phyloP scores from a whole-genome alignment of 1,140 invertebrate genomes.

The Caligus rogercresseyi region DNA sequence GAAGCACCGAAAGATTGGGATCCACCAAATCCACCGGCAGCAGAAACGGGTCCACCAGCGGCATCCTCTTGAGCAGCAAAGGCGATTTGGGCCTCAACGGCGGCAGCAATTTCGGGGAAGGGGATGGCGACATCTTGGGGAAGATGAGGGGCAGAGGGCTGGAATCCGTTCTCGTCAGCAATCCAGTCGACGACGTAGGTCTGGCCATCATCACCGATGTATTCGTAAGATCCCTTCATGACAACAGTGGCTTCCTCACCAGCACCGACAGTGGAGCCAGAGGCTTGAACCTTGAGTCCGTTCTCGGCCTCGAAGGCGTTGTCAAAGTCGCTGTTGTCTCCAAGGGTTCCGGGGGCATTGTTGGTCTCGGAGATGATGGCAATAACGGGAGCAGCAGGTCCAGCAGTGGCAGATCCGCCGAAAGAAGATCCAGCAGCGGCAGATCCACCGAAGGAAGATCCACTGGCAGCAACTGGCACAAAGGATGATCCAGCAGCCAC shows the following conservation, averaged over 20 bases:
- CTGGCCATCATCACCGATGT: constrained; percentile 20
- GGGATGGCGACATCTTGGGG: constrained; percentile 1
- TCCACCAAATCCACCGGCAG: neutral
- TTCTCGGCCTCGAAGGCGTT: constrained; percentile 9
- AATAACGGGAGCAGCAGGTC: neutral
- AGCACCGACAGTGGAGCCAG: neutral
- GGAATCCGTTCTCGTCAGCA: constrained; percentile 47
- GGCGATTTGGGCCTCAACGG: constrained; percentile 13
- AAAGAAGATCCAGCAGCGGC: neutral
- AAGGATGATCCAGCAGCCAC: too few species aligned
- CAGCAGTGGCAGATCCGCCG: neutral
- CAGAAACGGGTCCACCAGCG: neutral
- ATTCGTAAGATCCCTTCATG: constrained; percentile 21
- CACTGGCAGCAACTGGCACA: too few species aligned
- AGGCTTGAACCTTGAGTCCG: neutral
- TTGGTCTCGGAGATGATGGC: neutral
- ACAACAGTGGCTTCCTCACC: neutral
- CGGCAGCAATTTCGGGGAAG: constrained; percentile 18
- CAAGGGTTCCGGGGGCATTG: neutral
- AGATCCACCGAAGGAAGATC: neutral
- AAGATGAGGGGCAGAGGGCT: constrained; percentile 35
- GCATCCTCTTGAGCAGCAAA: constrained; percentile 11
- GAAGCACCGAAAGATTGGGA: neutral
- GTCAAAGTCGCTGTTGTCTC: constrained; percentile 3
- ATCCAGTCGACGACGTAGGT: constrained; percentile 28